phyloP scores from a whole-genome alignment of 2,888 invertebrate species.

The Stenotaenia linearis region DNA sequence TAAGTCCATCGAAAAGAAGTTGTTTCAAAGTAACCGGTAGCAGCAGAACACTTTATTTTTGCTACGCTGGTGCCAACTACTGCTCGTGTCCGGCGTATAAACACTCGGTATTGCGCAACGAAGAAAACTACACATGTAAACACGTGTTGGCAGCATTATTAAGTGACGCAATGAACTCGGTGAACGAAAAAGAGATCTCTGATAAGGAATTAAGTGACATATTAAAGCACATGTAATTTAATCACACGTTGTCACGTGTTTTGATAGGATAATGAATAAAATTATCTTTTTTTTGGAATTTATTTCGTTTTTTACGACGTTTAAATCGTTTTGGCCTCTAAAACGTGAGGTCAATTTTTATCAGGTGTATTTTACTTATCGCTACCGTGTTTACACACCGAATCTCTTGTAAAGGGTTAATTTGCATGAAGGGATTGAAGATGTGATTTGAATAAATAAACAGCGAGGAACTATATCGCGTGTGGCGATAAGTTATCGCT shows the following conservation, averaged over 20 bases:
- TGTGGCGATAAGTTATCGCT: background rate
- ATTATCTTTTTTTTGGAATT: background rate
- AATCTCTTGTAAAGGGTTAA: background rate
- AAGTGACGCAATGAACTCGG: background rate
- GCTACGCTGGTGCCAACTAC: background rate
- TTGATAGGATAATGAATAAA: background rate
- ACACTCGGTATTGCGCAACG: background rate
- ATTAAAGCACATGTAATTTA: background rate
- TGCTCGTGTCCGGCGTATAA: background rate
- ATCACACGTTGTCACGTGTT: background rate
- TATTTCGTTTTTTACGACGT: background rate
- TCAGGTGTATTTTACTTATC: background rate
- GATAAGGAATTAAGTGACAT: background rate
- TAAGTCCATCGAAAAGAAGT: background rate
- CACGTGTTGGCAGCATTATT: background rate
- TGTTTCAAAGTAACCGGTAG: background rate
- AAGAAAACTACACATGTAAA: background rate
- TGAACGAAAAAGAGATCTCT: background rate
- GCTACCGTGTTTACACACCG: background rate
- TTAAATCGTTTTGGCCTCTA: background rate
- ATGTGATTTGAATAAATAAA: conserved; percentile 7
- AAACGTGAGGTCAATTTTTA: background rate
- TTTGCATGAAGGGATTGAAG: conserved; percentile 14
- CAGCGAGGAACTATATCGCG: background rate
- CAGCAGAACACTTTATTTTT: background rate